Percentiles rank a stretch among this genome's conserved stretches.
phyloP scores from a whole-genome alignment of 2,888 invertebrate genomes.

The Acrobasis suavella region DNA sequence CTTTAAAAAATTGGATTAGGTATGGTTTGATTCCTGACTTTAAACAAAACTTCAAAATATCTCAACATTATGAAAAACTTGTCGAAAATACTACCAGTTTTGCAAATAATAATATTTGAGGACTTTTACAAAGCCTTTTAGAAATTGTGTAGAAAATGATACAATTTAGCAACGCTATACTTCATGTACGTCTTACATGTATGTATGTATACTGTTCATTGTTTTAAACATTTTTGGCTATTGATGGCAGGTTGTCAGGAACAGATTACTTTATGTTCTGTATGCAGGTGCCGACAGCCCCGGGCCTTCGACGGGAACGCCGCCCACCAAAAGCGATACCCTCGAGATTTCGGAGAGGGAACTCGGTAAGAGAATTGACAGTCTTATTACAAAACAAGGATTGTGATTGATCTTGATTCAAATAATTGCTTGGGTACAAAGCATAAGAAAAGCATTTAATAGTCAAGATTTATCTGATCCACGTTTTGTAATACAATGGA shows the following conservation, averaged over 20 bases:
- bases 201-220: not conserved
- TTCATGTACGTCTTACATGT: not conserved
- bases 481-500: constrained; percentile 1
- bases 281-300: constrained; percentile 69
- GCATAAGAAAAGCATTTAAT: too few relatives aligned
- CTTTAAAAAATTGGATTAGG: too few relatives aligned
- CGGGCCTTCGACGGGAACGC: constrained; percentile 55
- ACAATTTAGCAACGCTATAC: not conserved
- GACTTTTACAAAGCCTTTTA: not conserved
- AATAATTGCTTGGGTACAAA: too few relatives aligned
- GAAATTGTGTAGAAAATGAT: too few relatives aligned
- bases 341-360: constrained; percentile 66
- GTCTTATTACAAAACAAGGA: constrained; percentile 5
- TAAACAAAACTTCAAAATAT: not conserved
- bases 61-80: too few relatives aligned
- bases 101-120: not conserved
- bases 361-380: constrained; percentile 61
- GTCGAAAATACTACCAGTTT: too few relatives aligned
- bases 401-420: not conserved
- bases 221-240: not conserved
- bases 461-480: not conserved
- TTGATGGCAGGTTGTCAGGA: constrained; percentile 21
- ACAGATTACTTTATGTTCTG: constrained; percentile 39
- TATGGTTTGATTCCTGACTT: not conserved
- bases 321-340: constrained; percentile 50